phyloP scores from a whole-genome alignment of 2,113 vertebrate genomes.

The Dermatemys mawii region DNA sequence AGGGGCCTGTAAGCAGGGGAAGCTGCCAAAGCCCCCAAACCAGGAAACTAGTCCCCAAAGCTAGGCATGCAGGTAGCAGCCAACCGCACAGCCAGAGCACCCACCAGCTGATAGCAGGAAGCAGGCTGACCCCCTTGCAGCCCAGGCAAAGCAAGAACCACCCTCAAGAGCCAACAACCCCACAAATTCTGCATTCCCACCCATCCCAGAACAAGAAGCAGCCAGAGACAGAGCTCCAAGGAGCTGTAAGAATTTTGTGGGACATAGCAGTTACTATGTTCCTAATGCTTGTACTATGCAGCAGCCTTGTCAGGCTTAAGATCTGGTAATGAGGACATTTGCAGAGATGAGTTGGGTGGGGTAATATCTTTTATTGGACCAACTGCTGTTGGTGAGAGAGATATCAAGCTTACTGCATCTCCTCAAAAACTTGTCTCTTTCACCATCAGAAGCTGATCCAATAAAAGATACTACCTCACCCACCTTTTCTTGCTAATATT shows the following conservation, averaged over 20 bases:
- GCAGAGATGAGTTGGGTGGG: neutral
- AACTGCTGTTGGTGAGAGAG: neutral
- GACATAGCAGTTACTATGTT: neutral
- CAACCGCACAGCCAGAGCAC: accelerated
- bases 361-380: neutral
- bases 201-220: neutral
- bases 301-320: neutral
- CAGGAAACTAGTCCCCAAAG: neutral
- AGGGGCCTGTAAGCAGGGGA: neutral
- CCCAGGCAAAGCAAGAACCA: neutral
- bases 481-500: neutral
- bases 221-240: neutral
- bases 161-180: neutral
- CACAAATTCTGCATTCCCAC: neutral
- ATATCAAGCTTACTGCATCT: neutral
- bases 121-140: neutral
- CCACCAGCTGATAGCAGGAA: neutral
- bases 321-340: neutral
- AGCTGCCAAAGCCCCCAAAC: neutral
- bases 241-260: neutral
- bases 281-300: neutral
- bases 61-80: neutral
- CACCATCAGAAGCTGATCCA: neutral
- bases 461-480: neutral
- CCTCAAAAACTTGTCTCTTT: neutral